Conservation (phyloP, 2,888 invertebrate genomes). For the Phanerotoma sp. region DNA sequence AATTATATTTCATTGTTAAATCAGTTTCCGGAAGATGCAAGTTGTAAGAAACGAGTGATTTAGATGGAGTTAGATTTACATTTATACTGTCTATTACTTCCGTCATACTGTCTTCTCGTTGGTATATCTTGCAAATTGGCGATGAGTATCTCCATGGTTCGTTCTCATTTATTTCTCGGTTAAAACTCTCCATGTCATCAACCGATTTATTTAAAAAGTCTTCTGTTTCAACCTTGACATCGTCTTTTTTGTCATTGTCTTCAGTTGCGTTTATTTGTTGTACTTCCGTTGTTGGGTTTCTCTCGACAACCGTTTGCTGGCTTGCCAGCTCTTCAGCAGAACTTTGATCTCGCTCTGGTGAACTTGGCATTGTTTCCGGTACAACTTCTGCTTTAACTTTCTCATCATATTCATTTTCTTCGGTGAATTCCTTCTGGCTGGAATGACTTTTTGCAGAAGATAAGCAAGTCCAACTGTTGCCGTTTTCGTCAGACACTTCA, state of each 20-base stretch:
- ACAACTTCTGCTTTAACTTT: background rate
- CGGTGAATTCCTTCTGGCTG: no score
- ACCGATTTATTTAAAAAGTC: constrained; percentile 8
- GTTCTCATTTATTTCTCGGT: constrained; percentile 4
- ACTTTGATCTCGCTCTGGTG: constrained; percentile 3
- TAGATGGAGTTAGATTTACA: constrained; percentile 38
- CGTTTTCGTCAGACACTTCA: constrained; percentile 9
- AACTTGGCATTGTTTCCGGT: background rate
- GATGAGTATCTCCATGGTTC: constrained; percentile 18
- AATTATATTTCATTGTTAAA: constrained; percentile 44
- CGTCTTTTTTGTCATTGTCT: background rate
- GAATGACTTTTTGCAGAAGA: no score
- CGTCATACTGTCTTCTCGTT: constrained; percentile 39
- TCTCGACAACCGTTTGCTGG: constrained; percentile 2
- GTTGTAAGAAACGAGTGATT: constrained; percentile 24
- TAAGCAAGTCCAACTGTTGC: no score
- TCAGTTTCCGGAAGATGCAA: constrained; percentile 36
- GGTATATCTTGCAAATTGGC: constrained; percentile 10
- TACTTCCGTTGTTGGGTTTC: background rate
- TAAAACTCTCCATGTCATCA: constrained; percentile 7
- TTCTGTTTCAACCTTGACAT: background rate
- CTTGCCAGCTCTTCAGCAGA: constrained; percentile 2
- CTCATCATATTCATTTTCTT: no score
- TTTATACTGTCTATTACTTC: constrained; percentile 44
- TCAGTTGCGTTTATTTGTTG: no score